These are phyloP conservation scores for Campoplex nolae DNA, from an alignment of 2,888 invertebrate species.

Conservation along the genomic window DNA sequence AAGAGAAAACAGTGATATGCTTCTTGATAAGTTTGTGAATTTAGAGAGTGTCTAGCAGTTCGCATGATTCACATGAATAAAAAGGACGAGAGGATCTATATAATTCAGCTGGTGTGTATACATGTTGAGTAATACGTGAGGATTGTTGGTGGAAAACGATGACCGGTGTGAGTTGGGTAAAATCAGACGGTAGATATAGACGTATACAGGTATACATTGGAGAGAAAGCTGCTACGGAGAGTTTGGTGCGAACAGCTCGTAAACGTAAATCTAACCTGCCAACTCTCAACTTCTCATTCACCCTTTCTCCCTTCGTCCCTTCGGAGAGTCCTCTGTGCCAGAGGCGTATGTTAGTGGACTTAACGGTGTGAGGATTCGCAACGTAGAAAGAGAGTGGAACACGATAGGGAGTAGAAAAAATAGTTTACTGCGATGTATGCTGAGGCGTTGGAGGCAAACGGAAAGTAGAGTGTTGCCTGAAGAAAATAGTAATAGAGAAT, in stretches of 20 bases:
- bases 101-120: slow-evolving; percentile 4
- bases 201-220: slow-evolving; percentile 45
- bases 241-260: slow-evolving; percentile 61
- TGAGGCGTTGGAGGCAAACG: slow-evolving; percentile 52
- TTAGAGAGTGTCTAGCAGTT: slow-evolving; percentile 8
- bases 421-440: slow-evolving; percentile 41
- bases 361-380: slow-evolving; percentile 68
- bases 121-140: background rate
- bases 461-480: slow-evolving; percentile 54
- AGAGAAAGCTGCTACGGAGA: background rate
- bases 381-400: slow-evolving; percentile 63
- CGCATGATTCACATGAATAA: slow-evolving; percentile 13
- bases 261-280: slow-evolving; percentile 72
- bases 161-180: slow-evolving; percentile 6
- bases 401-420: slow-evolving; percentile 60
- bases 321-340: slow-evolving; percentile 29
- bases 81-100: slow-evolving; percentile 18
- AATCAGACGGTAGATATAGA: slow-evolving; percentile 49
- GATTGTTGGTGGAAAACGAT: slow-evolving; percentile 17
- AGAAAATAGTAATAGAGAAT: slow-evolving; percentile 59
- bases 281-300: slow-evolving; percentile 61
- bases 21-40: background rate
- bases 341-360: slow-evolving; percentile 68
- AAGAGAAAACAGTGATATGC: background rate
- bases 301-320: slow-evolving; percentile 40